Evolutionary conservation across 37 sponge, comb jelly and placozoan genomes (phyloP).

Genomic region (Amphimedon queenslandica): DNA sequence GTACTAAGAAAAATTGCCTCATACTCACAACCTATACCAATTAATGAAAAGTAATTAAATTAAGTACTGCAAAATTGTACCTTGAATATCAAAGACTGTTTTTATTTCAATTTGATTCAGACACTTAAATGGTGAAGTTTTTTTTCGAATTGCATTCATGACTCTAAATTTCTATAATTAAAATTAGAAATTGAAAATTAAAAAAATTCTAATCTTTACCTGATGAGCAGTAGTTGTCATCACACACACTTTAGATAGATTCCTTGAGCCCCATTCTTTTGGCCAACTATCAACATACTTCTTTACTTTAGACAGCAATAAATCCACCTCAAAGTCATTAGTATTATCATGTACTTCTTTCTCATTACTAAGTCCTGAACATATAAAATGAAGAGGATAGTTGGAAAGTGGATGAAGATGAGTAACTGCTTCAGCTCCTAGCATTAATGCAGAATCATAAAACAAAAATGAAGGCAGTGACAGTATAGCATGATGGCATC

Average conservation of each 20-base stretch:
- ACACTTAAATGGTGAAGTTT: no score
- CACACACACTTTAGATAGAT: slow-evolving; percentile 23
- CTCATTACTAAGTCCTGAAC: slow-evolving; percentile 9
- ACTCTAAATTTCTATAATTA: no score
- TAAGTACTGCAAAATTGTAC: no score
- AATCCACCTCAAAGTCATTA: slow-evolving; percentile 27
- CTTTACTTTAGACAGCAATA: slow-evolving; percentile 12
- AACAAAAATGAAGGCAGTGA: slow-evolving; percentile 51
- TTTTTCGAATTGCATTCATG: no score
- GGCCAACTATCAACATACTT: slow-evolving; percentile 51
- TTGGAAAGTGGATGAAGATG: slow-evolving; percentile 15
- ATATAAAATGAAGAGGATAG: slow-evolving; percentile 37
- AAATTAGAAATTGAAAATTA: background rate
- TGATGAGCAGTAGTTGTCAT: slow-evolving; percentile 41
- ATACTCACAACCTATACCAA: slow-evolving; percentile 37
- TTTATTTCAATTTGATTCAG: slow-evolving; percentile 12
- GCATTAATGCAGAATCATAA: slow-evolving; percentile 45
- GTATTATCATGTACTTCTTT: slow-evolving; percentile 1
- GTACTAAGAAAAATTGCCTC: slow-evolving; percentile 29
- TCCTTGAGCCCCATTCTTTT: slow-evolving; percentile 12
- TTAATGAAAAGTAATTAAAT: no score
- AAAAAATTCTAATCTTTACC: slow-evolving; percentile 12
- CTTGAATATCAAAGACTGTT: slow-evolving; percentile 48
- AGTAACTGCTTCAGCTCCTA: background rate
- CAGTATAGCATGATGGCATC: slow-evolving; percentile 52